A percentile compares a stretch with the other conserved stretches of the same genome.
These are phyloP conservation scores for Chaetogeoica ovagalla DNA, from an alignment of 2,888 invertebrate genomes.

Conservation along the genomic window DNA sequence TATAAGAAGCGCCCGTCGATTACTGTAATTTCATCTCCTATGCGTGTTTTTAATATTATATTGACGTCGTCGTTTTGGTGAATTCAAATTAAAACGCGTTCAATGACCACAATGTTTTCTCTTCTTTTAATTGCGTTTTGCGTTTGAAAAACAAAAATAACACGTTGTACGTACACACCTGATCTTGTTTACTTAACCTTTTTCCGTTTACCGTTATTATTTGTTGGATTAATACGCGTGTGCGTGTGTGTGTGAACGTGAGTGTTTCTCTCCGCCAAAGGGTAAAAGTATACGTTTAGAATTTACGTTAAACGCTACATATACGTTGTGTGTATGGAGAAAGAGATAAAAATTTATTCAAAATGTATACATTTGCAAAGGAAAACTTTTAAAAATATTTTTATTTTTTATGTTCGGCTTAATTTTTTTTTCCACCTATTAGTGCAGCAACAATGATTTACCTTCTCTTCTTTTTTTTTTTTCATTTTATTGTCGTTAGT, in stretches of 20 bases:
- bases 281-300: neutral
- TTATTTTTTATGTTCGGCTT: neutral
- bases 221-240: constrained; percentile 19
- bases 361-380: neutral
- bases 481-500: neutral
- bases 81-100: too few species aligned
- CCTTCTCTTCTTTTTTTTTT: constrained; percentile 15
- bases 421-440: constrained; percentile 4
- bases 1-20: too few species aligned
- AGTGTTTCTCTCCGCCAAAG: neutral
- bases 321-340: too few species aligned
- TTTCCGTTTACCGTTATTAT: constrained; percentile 19
- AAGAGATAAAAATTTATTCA: too few species aligned
- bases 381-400: neutral
- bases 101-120: neutral
- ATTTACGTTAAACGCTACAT: too few species aligned
- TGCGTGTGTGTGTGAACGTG: neutral
- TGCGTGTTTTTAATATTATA: too few species aligned
- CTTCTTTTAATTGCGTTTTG: neutral
- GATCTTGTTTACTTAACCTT: constrained; percentile 36
- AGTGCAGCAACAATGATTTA: neutral
- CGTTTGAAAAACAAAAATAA: neutral
- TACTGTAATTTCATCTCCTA: too few species aligned
- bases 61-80: too few species aligned
- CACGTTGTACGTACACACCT: neutral